These are phyloP conservation scores for Drosophila hamatofila DNA, from an alignment of 2,888 invertebrate species.

Conservation along the genomic window DNA sequence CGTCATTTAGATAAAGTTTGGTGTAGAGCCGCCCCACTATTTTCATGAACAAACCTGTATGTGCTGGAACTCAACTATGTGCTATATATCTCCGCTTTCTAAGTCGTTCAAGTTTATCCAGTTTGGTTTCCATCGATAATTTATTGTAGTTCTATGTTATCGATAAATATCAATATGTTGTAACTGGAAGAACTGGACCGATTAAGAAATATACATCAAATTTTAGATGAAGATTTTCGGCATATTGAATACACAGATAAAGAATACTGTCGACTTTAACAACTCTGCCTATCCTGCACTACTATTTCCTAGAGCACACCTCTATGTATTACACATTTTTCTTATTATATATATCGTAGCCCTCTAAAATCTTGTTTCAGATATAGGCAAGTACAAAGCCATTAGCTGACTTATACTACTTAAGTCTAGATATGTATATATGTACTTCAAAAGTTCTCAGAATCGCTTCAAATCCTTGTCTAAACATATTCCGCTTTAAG, in stretches of 20 bases:
- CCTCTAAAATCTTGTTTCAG: background rate
- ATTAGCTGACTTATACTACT: background rate
- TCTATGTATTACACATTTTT: too few relatives aligned
- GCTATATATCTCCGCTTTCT: background rate
- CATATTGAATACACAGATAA: background rate
- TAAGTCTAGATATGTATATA: background rate
- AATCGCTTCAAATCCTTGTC: background rate
- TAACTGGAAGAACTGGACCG: too few relatives aligned
- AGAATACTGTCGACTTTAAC: background rate
- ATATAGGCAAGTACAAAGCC: background rate
- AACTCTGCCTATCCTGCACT: too few relatives aligned
- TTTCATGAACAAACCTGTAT: background rate
- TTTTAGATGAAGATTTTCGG: too few relatives aligned
- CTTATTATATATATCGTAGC: too few relatives aligned
- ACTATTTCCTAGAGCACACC: background rate
- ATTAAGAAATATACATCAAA: too few relatives aligned
- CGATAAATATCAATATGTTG: background rate
- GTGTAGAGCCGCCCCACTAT: too few relatives aligned
- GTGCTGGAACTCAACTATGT: background rate
- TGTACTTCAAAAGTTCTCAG: background rate
- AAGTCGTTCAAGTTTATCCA: background rate
- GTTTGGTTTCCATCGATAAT: background rate
- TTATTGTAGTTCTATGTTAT: background rate
- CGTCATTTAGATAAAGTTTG: too few relatives aligned
- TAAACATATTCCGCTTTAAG: background rate